Conservation (phyloP, 2,113 vertebrate species). For the Chionis minor region DNA sequence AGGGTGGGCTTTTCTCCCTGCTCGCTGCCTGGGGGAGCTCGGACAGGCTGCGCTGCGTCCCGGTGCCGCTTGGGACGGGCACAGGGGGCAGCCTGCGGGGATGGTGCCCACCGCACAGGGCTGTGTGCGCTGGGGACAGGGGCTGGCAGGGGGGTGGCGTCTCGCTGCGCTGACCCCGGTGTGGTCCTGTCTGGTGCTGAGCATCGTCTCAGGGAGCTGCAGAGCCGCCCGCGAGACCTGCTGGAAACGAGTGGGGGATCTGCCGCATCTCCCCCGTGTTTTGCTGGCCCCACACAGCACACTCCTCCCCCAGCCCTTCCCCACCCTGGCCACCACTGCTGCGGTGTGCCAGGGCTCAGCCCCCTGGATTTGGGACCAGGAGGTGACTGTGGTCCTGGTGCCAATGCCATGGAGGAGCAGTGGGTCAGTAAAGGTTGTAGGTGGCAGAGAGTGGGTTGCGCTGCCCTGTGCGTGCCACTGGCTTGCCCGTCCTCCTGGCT, state of each 20-base stretch:
- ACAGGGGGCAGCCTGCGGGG: neutral
- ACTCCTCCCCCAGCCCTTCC: accelerated
- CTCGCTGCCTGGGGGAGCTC: neutral
- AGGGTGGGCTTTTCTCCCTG: neutral
- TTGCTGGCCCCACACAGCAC: neutral
- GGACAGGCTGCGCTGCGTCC: neutral
- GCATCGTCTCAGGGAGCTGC: neutral
- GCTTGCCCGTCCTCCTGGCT: neutral
- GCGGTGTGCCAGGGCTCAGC: neutral
- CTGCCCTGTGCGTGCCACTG: neutral
- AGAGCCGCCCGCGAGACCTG: neutral
- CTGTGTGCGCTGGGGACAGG: neutral
- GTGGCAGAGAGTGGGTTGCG: neutral
- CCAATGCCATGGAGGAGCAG: neutral
- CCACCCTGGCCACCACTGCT: accelerated
- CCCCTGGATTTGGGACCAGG: neutral
- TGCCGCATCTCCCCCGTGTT: neutral
- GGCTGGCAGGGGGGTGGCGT: neutral
- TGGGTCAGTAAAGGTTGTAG: neutral
- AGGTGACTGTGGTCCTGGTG: neutral
- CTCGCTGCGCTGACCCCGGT: neutral
- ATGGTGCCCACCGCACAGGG: neutral
- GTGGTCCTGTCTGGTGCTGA: accelerated
- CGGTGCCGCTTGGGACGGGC: neutral
- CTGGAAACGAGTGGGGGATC: neutral